phyloP scores from a whole-genome alignment of 2,888 invertebrate species.

The Temnothorax ravouxi region DNA sequence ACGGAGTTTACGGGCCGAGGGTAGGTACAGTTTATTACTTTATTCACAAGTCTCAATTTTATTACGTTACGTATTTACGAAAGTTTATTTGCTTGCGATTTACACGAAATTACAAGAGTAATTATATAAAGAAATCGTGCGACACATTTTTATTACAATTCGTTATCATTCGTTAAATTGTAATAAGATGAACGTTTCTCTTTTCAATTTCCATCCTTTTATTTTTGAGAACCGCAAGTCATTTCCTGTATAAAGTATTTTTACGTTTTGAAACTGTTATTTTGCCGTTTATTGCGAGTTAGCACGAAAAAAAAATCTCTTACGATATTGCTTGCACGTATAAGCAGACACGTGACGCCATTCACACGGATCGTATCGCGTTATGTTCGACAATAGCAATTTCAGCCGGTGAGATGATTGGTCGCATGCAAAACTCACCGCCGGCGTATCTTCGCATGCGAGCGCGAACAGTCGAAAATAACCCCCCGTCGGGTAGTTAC shows the following conservation, averaged over 20 bases:
- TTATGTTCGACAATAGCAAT: constrained; percentile 45
- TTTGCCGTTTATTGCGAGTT: not conserved
- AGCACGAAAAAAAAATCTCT: constrained; percentile 21
- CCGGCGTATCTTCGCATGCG: constrained; percentile 38
- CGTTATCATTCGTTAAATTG: not conserved
- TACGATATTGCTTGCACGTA: not conserved
- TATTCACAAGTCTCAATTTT: not conserved
- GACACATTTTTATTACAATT: not conserved
- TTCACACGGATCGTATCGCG: constrained; percentile 29
- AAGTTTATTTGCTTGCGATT: not conserved
- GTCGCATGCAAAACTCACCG: constrained; percentile 46
- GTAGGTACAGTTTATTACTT: constrained; percentile 87
- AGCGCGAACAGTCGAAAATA: constrained; percentile 45
- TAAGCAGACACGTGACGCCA: constrained; percentile 15
- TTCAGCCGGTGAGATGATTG: constrained; percentile 39
- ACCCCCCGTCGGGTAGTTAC: constrained; percentile 29
- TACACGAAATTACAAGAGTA: not conserved
- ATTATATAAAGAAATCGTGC: not conserved
- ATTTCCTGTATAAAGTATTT: not conserved
- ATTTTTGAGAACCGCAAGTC: not conserved
- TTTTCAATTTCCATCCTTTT: not conserved
- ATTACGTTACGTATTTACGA: not conserved
- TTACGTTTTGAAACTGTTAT: not conserved
- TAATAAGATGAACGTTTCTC: not conserved
- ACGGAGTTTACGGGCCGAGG: constrained; percentile 92